These are phyloP conservation scores for Peromyscus polionotus DNA, from an alignment of 2,113 vertebrate genomes.

Conservation along the genomic window DNA sequence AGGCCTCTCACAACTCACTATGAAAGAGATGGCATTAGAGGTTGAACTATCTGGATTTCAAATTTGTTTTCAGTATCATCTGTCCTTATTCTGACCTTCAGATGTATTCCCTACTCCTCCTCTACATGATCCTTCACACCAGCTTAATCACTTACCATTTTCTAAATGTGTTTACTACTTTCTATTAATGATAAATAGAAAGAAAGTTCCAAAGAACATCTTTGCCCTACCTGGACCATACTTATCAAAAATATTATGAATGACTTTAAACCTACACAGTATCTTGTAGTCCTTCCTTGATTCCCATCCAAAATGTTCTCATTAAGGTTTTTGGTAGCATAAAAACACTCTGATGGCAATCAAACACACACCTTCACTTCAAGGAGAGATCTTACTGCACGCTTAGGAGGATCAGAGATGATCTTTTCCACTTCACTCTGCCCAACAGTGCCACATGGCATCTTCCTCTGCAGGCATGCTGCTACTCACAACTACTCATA, in stretches of 20 bases:
- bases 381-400: neutral
- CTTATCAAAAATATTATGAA: neutral
- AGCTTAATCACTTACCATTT: neutral
- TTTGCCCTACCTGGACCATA: neutral
- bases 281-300: slow-evolving; percentile 2
- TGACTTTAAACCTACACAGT: neutral
- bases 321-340: neutral
- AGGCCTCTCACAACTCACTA: too few species aligned
- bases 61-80: neutral
- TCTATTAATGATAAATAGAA: neutral
- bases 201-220: neutral
- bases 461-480: neutral
- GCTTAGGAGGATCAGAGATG: neutral
- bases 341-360: neutral
- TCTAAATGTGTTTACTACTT: neutral
- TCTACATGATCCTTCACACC: neutral
- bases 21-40: neutral
- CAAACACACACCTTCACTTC: neutral
- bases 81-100: too few species aligned
- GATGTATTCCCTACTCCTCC: neutral
- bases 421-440: neutral
- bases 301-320: neutral
- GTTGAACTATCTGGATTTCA: neutral
- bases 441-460: neutral
- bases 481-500: neutral